Percentiles rank a stretch among this genome's conserved stretches.
Conservation (phyloP, 2,797 vertebrate genomes). For the Rousettus madagascariensis region DNA sequence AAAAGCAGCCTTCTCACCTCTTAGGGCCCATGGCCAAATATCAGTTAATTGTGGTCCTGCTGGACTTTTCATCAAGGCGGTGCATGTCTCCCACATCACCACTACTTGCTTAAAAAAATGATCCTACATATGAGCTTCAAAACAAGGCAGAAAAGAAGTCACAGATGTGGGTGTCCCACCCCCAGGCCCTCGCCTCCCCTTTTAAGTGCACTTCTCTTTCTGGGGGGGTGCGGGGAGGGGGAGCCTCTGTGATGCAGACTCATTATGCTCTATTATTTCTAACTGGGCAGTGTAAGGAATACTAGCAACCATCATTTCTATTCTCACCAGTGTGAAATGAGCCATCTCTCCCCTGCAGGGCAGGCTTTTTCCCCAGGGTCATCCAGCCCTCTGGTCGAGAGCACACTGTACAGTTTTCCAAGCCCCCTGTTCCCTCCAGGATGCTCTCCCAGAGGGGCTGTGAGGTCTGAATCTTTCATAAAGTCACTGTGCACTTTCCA, state of each 20-base stretch:
- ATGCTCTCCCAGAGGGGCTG: background rate
- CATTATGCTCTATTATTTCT: background rate
- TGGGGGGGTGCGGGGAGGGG: background rate
- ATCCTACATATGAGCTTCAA: background rate
- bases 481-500: background rate
- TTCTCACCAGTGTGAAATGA: slow-evolving; percentile 22
- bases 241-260: background rate
- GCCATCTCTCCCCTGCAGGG: background rate
- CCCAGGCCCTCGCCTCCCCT: background rate
- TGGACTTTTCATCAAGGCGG: background rate
- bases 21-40: too few relatives aligned
- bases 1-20: accelerated
- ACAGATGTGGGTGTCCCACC: accelerated
- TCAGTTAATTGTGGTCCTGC: background rate
- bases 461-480: background rate
- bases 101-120: background rate
- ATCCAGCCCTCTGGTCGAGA: background rate
- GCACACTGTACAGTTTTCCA: background rate
- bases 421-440: background rate
- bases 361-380: background rate
- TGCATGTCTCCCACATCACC: background rate
- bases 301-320: background rate
- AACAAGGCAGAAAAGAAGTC: background rate
- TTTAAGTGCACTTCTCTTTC: background rate
- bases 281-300: background rate